Percentiles rank a stretch among this genome's conserved stretches.
Conservation (phyloP, 2,113 vertebrate species). For the Rhinolophus sinicus region DNA sequence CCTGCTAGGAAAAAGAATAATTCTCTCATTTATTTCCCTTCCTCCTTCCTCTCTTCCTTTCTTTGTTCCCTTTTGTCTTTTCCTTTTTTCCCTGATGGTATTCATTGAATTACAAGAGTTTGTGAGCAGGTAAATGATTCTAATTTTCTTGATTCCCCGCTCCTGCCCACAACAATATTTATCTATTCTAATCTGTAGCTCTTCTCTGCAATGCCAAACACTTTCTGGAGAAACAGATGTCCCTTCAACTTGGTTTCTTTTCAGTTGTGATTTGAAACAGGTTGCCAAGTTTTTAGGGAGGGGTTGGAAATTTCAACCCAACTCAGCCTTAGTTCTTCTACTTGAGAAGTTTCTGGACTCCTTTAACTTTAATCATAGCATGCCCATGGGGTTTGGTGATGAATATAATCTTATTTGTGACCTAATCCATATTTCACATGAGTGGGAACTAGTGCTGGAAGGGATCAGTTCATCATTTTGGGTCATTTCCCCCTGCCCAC, state of each 20-base stretch:
- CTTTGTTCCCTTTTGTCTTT: not conserved
- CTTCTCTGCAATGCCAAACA: constrained; percentile 27
- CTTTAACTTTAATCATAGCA: not conserved
- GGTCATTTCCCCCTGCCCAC: not conserved
- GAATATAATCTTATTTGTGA: constrained; percentile 49
- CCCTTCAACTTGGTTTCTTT: not conserved
- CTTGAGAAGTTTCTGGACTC: constrained; percentile 30
- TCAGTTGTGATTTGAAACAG: constrained; percentile 57
- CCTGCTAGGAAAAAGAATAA: not conserved
- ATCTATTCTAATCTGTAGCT: constrained; percentile 44
- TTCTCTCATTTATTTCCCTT: not conserved
- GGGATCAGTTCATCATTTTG: not conserved
- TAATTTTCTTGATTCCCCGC: not conserved
- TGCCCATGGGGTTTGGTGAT: not conserved
- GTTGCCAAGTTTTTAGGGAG: constrained; percentile 42
- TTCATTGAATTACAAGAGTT: not conserved
- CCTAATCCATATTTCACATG: constrained; percentile 30
- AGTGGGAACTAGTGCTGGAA: not conserved
- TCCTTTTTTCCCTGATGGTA: not conserved
- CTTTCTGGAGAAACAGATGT: constrained; percentile 64
- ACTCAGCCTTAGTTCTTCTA: constrained; percentile 23
- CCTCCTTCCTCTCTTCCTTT: not conserved
- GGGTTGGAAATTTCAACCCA: constrained; percentile 38
- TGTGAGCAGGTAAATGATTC: constrained; percentile 16
- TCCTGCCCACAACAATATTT: not conserved